A percentile compares a stretch with the other conserved stretches of the same genome.
These are phyloP conservation scores for Buathra laborator DNA, from an alignment of 2,888 invertebrate species.

Conservation along the genomic window DNA sequence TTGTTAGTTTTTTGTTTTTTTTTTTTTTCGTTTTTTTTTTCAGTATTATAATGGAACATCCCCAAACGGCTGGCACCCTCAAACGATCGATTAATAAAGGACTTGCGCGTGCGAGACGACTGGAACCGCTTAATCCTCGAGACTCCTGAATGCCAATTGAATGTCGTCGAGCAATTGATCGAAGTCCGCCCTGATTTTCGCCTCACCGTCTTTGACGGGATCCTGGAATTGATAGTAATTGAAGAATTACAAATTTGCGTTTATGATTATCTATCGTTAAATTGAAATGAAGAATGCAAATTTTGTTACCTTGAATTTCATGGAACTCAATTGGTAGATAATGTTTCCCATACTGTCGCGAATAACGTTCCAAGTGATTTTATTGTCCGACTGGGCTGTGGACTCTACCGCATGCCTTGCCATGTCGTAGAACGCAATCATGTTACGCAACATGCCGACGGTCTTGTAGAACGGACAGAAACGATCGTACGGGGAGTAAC, in stretches of 20 bases:
- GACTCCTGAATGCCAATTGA: conserved; percentile 98
- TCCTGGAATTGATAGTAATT: conserved; percentile 88
- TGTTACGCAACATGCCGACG: conserved; percentile 99
- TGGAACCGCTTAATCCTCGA: conserved; percentile 93
- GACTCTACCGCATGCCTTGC: conserved; percentile 98
- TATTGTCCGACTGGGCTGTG: conserved; percentile 99
- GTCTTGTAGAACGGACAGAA: conserved; percentile 99
- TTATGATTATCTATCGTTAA: neutral
- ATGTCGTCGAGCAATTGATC: conserved; percentile 99
- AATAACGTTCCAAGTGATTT: conserved; percentile 99
- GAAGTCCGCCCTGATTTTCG: conserved; percentile 98
- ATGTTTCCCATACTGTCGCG: conserved; percentile 98
- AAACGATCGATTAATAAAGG: conserved; percentile 65
- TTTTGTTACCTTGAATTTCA: conserved; percentile 97
- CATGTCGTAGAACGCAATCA: conserved; percentile 99
- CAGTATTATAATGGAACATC: conserved; percentile 70
- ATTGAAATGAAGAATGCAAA: neutral
- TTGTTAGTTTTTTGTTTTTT: conserved; percentile 26
- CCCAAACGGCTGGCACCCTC: conserved; percentile 69
- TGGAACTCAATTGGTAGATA: conserved; percentile 98
- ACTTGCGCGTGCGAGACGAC: conserved; percentile 41
- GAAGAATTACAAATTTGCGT: neutral
- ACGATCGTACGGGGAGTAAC: conserved; percentile 96
- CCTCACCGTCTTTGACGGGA: conserved; percentile 99
- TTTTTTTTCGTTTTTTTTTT: conserved; percentile 10